These are phyloP conservation scores for Tauraco hartlaubi DNA, from an alignment of 2,797 vertebrate species.

Conservation along the genomic window DNA sequence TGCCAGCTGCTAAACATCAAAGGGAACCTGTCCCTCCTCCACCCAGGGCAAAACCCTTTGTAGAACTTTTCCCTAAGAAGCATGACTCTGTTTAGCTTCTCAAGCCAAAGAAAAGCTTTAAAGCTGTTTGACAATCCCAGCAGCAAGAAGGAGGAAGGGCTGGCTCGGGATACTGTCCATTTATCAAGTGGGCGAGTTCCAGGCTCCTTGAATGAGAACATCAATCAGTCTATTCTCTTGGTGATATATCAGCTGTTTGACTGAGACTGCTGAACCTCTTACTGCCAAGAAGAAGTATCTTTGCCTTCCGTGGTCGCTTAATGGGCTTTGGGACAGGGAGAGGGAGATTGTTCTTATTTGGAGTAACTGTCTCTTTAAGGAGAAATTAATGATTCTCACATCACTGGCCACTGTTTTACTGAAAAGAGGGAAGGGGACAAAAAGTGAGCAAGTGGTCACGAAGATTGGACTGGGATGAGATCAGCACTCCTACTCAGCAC, in stretches of 20 bases:
- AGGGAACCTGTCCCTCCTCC: constrained; percentile 61
- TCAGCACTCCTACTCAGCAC: neutral
- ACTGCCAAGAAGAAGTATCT: neutral
- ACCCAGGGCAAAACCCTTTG: constrained; percentile 42
- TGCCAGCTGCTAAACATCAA: constrained; percentile 61
- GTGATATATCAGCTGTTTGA: neutral
- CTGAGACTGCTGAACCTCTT: neutral
- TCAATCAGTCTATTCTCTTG: neutral
- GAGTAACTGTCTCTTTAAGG: neutral
- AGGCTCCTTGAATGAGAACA: constrained; percentile 9
- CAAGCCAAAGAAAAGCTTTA: constrained; percentile 46
- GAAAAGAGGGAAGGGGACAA: neutral
- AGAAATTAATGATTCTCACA: neutral
- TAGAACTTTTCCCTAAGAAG: constrained; percentile 29
- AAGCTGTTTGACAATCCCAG: constrained; percentile 27
- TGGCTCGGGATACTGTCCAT: neutral
- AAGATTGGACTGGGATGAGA: neutral
- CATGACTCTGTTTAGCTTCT: constrained; percentile 62
- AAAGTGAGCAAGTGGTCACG: neutral
- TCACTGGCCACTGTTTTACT: neutral
- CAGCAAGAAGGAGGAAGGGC: neutral
- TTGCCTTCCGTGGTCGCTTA: neutral
- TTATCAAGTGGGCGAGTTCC: constrained; percentile 26
- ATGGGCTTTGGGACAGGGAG: neutral
- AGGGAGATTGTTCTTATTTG: neutral